These are phyloP conservation scores for Tetramorium parvispinum DNA, from an alignment of 1,140 invertebrate genomes.

Conservation along the genomic window DNA sequence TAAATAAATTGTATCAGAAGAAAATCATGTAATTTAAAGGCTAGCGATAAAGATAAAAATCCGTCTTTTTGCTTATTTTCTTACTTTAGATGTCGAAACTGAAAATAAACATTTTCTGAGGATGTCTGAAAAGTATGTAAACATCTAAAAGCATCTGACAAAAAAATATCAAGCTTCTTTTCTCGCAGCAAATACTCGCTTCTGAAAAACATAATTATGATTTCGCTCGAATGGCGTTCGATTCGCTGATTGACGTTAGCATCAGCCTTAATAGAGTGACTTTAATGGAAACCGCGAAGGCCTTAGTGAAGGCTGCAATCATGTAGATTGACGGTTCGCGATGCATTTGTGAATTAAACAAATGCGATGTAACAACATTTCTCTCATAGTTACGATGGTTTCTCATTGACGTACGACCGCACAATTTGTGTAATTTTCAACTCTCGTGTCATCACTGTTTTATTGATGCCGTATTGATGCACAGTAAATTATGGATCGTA, in stretches of 20 bases:
- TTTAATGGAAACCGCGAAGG: slow-evolving; percentile 12
- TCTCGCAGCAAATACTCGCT: not conserved
- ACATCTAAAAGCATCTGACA: not conserved
- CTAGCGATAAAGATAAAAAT: not conserved
- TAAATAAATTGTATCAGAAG: not conserved
- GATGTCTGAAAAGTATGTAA: not conserved
- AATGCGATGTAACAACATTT: not conserved
- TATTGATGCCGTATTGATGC: slow-evolving; percentile 15
- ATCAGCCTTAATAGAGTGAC: not conserved
- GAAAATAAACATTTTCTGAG: not conserved
- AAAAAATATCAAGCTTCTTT: not conserved
- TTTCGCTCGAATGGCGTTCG: not conserved
- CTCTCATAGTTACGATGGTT: not conserved
- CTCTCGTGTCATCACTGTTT: not conserved
- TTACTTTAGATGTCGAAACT: not conserved
- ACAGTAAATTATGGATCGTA: slow-evolving; percentile 13
- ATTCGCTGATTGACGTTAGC: not conserved
- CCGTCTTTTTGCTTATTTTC: not conserved
- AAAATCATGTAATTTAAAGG: not conserved
- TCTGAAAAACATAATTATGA: slow-evolving; percentile 4
- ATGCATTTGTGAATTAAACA: slow-evolving; percentile 12
- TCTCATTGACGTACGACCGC: not conserved
- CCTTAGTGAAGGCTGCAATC: not conserved
- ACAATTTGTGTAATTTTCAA: slow-evolving; percentile 10
- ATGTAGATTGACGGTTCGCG: not conserved